Conservation (phyloP, 2,113 vertebrate species). For the Geothlypis trichas region DNA sequence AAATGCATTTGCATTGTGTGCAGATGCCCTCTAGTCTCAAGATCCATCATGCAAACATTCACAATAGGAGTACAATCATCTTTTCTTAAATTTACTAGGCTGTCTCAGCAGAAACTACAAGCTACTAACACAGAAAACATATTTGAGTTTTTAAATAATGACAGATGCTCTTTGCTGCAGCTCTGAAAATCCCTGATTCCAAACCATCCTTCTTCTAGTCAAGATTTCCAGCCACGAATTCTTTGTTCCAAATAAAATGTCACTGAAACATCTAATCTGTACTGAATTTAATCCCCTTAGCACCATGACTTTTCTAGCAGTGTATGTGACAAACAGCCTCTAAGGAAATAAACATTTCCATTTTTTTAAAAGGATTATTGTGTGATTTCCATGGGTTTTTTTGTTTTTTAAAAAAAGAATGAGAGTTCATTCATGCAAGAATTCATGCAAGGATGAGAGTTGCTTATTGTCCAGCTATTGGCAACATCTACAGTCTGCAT, state of each 20-base stretch:
- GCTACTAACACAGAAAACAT: background rate
- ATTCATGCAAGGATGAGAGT: background rate
- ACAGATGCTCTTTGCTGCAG: background rate
- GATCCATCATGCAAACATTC: background rate
- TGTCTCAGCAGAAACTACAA: background rate
- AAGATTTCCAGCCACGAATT: background rate
- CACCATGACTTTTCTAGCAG: background rate
- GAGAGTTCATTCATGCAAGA: no score
- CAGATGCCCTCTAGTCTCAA: background rate
- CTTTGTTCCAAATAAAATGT: constrained; percentile 21
- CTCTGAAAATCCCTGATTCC: background rate
- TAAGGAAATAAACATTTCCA: background rate
- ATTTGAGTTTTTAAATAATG: background rate
- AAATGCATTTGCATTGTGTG: background rate
- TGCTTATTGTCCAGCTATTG: background rate
- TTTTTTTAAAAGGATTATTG: background rate
- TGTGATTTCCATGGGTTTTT: background rate
- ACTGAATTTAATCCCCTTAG: background rate
- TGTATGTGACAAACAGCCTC: background rate
- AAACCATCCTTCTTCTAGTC: background rate
- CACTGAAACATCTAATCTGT: background rate
- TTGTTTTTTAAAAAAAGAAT: background rate
- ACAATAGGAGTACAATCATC: background rate
- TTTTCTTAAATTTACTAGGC: background rate
- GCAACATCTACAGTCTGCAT: background rate